phyloP scores from a whole-genome alignment of 2,113 vertebrate genomes.

The Pachyramphus minor region DNA sequence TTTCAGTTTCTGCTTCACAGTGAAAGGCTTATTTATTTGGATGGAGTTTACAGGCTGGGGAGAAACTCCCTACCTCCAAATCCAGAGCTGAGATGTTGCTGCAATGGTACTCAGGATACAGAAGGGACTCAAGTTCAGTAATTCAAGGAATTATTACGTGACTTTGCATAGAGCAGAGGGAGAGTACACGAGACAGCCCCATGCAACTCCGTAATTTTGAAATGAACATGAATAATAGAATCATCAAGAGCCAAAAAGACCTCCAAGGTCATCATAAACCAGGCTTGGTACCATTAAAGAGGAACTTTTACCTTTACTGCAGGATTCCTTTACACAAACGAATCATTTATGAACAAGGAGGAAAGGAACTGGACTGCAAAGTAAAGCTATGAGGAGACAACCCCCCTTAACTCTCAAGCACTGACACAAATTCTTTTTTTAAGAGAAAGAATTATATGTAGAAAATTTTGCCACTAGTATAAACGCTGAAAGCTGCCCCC shows the following conservation, averaged over 20 bases:
- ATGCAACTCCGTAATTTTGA: rapidly evolving
- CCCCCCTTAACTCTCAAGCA: not conserved
- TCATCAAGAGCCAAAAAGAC: not conserved
- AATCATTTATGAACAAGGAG: not conserved
- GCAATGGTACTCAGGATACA: not conserved
- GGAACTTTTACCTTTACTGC: not conserved
- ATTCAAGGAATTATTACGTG: not conserved
- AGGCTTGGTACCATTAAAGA: not conserved
- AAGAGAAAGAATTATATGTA: not conserved
- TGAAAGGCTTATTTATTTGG: not conserved
- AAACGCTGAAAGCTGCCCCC: not conserved
- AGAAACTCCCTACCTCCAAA: not conserved
- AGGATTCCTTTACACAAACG: not conserved
- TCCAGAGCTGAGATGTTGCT: not conserved
- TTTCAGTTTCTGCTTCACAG: not conserved
- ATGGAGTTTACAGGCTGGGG: not conserved
- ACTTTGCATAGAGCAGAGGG: not conserved
- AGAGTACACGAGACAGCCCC: not conserved
- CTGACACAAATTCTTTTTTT: not conserved
- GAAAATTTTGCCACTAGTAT: not conserved
- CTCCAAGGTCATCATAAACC: not conserved
- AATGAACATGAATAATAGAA: rapidly evolving
- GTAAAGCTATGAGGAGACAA: not conserved
- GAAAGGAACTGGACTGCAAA: not conserved
- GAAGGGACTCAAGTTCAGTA: not conserved